phyloP scores from a whole-genome alignment of 92 coral and sea anemone genomes.

The Montipora capitata region DNA sequence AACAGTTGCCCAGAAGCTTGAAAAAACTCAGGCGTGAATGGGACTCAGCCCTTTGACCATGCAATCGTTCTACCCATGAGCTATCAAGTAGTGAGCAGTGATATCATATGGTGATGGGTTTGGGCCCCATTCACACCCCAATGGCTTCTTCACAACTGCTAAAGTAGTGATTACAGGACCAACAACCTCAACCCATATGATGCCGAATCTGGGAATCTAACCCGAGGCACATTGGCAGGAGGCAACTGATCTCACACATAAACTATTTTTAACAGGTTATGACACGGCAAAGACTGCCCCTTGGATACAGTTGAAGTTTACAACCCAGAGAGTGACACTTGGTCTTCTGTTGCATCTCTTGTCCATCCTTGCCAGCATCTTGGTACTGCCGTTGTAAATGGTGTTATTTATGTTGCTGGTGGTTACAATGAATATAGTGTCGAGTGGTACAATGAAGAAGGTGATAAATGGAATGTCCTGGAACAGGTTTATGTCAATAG shows the following conservation, averaged over 20 bases:
- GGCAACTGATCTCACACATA: too few species aligned
- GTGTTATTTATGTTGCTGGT: constrained; percentile 32
- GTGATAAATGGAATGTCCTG: constrained; percentile 75
- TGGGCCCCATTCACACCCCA: background rate
- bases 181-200: too few species aligned
- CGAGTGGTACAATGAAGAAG: constrained; percentile 74
- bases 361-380: constrained; percentile 62
- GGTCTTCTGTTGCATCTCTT: constrained; percentile 70
- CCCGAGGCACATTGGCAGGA: too few species aligned
- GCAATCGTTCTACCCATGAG: too few species aligned
- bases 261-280: constrained; percentile 49
- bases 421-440: constrained; percentile 59
- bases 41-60: too few species aligned
- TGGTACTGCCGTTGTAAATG: constrained; percentile 33
- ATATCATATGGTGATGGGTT: background rate
- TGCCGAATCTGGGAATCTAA: too few species aligned
- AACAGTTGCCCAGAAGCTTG: too few species aligned
- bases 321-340: constrained; percentile 59
- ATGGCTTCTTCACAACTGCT: too few species aligned
- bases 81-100: too few species aligned
- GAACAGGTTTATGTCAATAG: constrained; percentile 62
- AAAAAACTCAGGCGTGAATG: too few species aligned
- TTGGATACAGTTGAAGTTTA: constrained; percentile 69
- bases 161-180: too few species aligned
- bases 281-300: constrained; percentile 62